Conservation (phyloP, 2,797 vertebrate species). For the Chiloscyllium punctatum region DNA sequence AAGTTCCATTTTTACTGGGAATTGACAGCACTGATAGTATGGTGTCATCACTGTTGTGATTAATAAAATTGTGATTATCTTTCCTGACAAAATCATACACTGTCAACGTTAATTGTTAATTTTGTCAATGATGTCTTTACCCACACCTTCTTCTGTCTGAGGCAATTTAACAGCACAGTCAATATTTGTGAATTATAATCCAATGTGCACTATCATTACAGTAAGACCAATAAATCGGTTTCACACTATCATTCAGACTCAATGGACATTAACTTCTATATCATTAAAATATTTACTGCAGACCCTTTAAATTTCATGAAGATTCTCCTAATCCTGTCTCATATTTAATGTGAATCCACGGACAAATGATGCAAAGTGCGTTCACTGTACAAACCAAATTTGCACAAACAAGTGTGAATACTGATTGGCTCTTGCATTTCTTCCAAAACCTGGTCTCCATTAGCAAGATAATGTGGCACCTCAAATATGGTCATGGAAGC, state of each 20-base stretch:
- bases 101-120: conserved; percentile 36
- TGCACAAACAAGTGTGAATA: not conserved
- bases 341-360: not conserved
- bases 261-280: not conserved
- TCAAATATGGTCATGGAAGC: not conserved
- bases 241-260: not conserved
- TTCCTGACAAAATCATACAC: conserved; percentile 31
- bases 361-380: not conserved
- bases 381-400: not conserved
- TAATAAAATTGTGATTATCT: conserved; percentile 24
- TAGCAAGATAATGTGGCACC: not conserved
- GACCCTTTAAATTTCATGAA: not conserved
- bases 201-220: not conserved
- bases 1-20: not conserved
- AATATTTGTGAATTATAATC: conserved; percentile 32
- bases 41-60: conserved; percentile 32
- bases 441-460: not conserved
- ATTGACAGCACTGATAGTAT: conserved; percentile 24
- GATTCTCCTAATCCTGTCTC: not conserved
- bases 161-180: conserved; percentile 6
- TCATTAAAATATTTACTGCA: not conserved
- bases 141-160: not conserved
- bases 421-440: not conserved
- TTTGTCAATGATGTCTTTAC: conserved; percentile 22
- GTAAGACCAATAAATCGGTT: not conserved